Conservation (phyloP, 64 coral and sea anemone genomes). For the Exaiptasia diaphana region DNA sequence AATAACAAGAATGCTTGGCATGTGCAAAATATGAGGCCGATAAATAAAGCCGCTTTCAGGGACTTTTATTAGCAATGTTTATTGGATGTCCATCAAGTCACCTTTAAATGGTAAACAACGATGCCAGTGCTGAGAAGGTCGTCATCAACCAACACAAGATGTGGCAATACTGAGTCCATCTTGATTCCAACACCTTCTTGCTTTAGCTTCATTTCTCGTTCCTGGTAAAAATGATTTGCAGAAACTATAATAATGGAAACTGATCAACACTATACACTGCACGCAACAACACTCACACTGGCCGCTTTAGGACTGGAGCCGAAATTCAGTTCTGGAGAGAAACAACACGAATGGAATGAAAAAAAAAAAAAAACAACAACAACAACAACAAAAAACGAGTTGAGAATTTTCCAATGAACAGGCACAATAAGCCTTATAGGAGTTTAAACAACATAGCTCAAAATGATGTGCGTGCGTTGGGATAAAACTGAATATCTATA, state of each 20-base stretch:
- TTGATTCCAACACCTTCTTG: slow-evolving; percentile 97
- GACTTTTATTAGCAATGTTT: background rate
- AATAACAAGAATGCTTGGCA: background rate
- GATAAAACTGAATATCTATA: no score
- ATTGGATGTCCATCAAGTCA: background rate
- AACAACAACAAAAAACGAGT: no score
- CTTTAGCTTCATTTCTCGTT: slow-evolving; percentile 88
- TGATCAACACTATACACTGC: background rate
- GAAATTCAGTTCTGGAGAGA: background rate
- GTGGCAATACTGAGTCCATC: slow-evolving; percentile 94
- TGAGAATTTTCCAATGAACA: no score
- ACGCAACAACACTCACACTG: background rate
- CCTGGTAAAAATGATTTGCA: slow-evolving; percentile 18
- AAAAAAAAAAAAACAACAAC: background rate
- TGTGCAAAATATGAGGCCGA: background rate
- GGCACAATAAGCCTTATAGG: no score
- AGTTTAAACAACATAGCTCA: no score
- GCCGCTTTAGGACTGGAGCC: background rate
- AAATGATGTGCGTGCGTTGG: no score
- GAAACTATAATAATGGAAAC: background rate
- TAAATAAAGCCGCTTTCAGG: background rate
- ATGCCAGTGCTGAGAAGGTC: slow-evolving; percentile 91
- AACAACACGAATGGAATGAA: background rate
- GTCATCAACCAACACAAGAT: slow-evolving; percentile 90
- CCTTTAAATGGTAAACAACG: slow-evolving; percentile 94